phyloP scores from a whole-genome alignment of 1,140 invertebrate species.

The Diploscapter pachys region DNA sequence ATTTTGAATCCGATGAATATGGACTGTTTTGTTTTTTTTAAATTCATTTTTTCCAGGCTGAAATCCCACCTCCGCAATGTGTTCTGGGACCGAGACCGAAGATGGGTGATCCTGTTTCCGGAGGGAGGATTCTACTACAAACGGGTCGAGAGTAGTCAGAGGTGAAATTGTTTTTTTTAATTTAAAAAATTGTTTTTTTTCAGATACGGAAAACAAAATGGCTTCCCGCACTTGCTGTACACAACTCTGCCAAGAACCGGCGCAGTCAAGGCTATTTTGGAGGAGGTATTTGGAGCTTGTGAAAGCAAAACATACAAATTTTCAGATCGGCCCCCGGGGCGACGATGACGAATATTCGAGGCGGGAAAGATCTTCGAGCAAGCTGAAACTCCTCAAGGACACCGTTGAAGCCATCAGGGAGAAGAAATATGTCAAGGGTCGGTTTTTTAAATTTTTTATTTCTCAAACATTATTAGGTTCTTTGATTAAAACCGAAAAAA shows the following conservation, averaged over 20 bases:
- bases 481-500: not conserved
- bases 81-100: slow-evolving; percentile 73
- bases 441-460: not conserved
- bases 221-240: slow-evolving; percentile 77
- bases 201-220: slow-evolving; percentile 79
- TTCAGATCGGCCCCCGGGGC: slow-evolving; percentile 53
- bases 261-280: slow-evolving; percentile 77
- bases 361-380: slow-evolving; percentile 27
- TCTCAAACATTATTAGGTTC: not conserved
- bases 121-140: slow-evolving; percentile 90
- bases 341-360: slow-evolving; percentile 15
- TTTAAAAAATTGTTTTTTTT: slow-evolving; percentile 33
- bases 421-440: slow-evolving; percentile 58
- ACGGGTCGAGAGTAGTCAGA: slow-evolving; percentile 76
- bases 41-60: slow-evolving; percentile 63
- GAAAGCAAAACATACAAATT: slow-evolving; percentile 2
- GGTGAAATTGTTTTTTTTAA: slow-evolving; percentile 61
- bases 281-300: slow-evolving; percentile 61
- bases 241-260: slow-evolving; percentile 83
- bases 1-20: not conserved
- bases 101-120: slow-evolving; percentile 87
- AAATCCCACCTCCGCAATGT: slow-evolving; percentile 71
- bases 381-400: slow-evolving; percentile 54
- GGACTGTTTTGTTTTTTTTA: not conserved
- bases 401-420: slow-evolving; percentile 55